Evolutionary conservation across 1,140 invertebrate genomes (phyloP), one percentile per base, ranked within the genome.

Genomic region (Sarcophaga peregrina): DNA sequence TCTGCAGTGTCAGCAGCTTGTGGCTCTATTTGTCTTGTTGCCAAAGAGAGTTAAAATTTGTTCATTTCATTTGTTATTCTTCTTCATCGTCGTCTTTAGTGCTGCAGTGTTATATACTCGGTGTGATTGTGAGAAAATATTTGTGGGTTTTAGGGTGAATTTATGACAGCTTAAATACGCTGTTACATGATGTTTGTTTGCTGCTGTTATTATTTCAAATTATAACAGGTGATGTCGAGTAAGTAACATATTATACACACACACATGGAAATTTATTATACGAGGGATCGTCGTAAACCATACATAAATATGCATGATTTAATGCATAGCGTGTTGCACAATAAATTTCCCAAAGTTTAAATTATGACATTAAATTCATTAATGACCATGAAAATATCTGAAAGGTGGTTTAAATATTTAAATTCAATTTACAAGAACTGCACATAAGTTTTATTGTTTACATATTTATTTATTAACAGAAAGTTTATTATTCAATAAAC

Each of bases 91-190:
- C 15, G 1, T 20, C 20, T 20, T 68, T 20, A 20, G 9, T 68
- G 62, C 20, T 37, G 25, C 62, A 20, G 62, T 8, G 62, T 20
- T 52, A 52, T 10, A 52, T 52, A 10, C 25, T 9, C n/a, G 62
- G 62, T 68, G 25, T n/a, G 54, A 7, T 62, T 2, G 54, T 13
- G 25, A 37, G 25, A 37, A 37, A 37, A 37, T 37, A 37, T 62
- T n/a, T 11, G 54, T 62, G 11, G 54, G 54, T 62, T n/a, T 11
- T 13, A 8, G 58, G 58, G 62, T n/a, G 17, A 68, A 68, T 68
- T 68, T 68, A 68, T 68, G 62, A 68, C 62, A 68, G 62, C 62
- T 68, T 68, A 68, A 68, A 68, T 68, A 68, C 20, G 62, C n/a
- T 20, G 17, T 68, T 68, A 68, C 62, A 68, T 68, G 62, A 68